Conservation (phyloP, 2,797 vertebrate genomes). For the Varecia variegata region DNA sequence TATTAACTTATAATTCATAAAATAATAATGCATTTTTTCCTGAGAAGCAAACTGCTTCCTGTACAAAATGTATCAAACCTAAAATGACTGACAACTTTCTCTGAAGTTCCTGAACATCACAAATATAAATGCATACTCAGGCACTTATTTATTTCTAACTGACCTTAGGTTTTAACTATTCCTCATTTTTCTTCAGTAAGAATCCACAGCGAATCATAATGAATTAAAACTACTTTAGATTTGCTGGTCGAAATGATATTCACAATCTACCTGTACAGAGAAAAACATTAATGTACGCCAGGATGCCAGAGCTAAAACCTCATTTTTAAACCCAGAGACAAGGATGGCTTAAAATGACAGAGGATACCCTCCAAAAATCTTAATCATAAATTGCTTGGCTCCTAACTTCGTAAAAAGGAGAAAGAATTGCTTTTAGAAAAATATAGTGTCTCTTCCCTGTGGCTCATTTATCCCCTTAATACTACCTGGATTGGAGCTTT, state of each 20-base stretch:
- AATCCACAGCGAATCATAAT: conserved; percentile 49
- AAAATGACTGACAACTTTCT: conserved; percentile 50
- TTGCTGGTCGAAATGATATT: conserved; percentile 32
- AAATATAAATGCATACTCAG: conserved; percentile 43
- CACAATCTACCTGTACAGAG: conserved; percentile 36
- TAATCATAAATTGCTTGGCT: conserved; percentile 60
- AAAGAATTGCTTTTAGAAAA: conserved; percentile 71
- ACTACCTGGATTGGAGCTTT: conserved; percentile 35
- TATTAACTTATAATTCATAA: conserved; percentile 43
- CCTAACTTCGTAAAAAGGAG: conserved; percentile 43
- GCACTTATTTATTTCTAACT: conserved; percentile 30
- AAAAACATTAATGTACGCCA: conserved; percentile 32
- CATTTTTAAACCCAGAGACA: conserved; percentile 49
- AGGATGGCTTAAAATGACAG: conserved; percentile 48
- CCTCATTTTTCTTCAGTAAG: conserved; percentile 35
- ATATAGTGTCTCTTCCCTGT: conserved; percentile 40
- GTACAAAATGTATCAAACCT: neutral
- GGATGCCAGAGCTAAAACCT: conserved; percentile 31
- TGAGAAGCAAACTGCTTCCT: conserved; percentile 9
- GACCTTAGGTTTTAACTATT: conserved; percentile 50
- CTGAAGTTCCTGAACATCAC: neutral
- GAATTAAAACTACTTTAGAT: conserved; percentile 45
- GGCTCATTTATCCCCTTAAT: conserved; percentile 64
- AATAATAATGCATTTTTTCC: neutral
- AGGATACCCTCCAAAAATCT: conserved; percentile 56